Evolutionary conservation across 2,888 invertebrate species (phyloP), one percentile per base, ranked within the genome.

Genomic region (Endotricha flammealis): DNA sequence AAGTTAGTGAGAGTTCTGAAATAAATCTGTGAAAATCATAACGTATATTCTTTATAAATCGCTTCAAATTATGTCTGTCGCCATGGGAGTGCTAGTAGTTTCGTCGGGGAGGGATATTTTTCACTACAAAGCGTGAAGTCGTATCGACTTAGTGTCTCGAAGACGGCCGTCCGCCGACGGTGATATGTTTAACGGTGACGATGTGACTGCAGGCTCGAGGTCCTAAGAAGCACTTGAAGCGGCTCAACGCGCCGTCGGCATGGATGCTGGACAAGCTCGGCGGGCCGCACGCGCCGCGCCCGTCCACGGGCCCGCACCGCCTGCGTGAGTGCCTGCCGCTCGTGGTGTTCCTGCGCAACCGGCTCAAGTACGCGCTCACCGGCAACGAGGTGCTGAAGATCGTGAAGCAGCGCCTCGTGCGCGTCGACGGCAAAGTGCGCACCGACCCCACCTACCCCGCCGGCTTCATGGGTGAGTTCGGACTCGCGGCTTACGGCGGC

Each of bases 261-360:
- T 99, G 99, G 99, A 99, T 99, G 98, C 92, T 99, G 91, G 99
- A 98, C 90, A 99, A 99, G 88, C 89, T 99, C 64, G 97, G 97
- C 50, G 99, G 99, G 72, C 97, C 96, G 41, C 99, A 96, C 77
- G 99, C 99, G 55, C 99, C 99, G 48, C 93, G 98, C 65, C 99
- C 99, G 45, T 95, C 96, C 72, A 94, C 96, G 51, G 99, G 99
- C 40, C 99, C 99, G 42, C 99, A 99, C 90, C 98, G 97, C 83
- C 87, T 98, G 55, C 91, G 99, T 59, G 99, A 99, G 87, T 99
- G 97, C 38, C 88, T 99, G 54, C 99, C 99, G 16, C 88, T 99
- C 50, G 94, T 98, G 45, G 94, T 99, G 63, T 99, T 99, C 88
- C 90, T 99, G 46, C 93, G 99, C 64, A 99, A 99, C 88, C 92